These are phyloP conservation scores for Melospiza georgiana DNA, from an alignment of 2,113 vertebrate species.

Conservation along the genomic window DNA sequence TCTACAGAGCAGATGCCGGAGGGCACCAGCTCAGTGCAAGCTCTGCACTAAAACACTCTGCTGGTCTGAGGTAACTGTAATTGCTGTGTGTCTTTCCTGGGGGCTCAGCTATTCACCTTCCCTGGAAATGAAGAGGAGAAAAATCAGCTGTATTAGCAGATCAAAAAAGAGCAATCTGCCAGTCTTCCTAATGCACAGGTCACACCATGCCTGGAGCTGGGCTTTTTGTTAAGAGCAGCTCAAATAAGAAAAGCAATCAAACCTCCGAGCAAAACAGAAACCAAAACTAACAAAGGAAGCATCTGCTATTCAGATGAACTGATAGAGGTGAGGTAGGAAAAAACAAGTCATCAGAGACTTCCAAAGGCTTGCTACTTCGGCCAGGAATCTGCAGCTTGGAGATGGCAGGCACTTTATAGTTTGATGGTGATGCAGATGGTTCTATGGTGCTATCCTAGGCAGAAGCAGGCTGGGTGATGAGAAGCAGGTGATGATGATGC, in stretches of 20 bases:
- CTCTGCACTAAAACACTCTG: background rate
- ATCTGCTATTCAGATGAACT: slow-evolving; percentile 16
- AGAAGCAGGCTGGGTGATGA: background rate
- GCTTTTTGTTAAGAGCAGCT: background rate
- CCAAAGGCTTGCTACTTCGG: background rate
- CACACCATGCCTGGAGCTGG: background rate
- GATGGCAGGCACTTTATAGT: background rate
- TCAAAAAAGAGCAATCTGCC: background rate
- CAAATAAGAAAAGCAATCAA: background rate
- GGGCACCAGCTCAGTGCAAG: background rate
- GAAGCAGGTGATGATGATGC: background rate
- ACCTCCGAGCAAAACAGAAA: slow-evolving; percentile 12
- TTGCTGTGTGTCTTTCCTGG: background rate
- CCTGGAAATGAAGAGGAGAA: background rate
- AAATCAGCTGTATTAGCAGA: background rate
- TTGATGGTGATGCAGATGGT: background rate
- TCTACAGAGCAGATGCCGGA: background rate
- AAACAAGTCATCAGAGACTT: slow-evolving; percentile 3
- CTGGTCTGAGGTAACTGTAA: background rate
- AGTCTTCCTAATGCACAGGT: background rate
- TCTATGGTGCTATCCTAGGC: background rate
- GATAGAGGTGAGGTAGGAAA: slow-evolving; percentile 4
- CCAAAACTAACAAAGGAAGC: slow-evolving; percentile 48
- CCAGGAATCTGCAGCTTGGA: background rate
- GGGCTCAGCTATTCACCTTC: background rate